These are phyloP conservation scores for Crotalus viridis DNA, from an alignment of 2,113 vertebrate genomes.

Conservation along the genomic window DNA sequence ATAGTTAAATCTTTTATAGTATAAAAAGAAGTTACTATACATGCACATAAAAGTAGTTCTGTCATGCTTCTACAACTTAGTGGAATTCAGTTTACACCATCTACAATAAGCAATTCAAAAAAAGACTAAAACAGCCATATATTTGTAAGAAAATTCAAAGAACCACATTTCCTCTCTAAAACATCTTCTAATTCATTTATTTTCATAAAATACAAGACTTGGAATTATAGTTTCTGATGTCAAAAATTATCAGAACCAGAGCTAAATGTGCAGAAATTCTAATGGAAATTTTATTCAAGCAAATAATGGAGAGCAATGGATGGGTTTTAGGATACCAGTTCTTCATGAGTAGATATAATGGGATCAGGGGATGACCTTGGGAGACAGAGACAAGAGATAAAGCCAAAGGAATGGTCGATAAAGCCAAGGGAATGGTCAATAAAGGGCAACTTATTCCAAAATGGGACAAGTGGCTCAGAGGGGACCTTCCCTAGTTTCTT, in stretches of 20 bases:
- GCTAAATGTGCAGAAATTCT: not conserved
- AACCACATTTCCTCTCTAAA: slow-evolving; percentile 9
- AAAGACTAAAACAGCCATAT: not conserved
- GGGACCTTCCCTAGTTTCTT: not conserved
- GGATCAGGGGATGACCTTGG: not conserved
- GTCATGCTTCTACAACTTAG: slow-evolving; percentile 30
- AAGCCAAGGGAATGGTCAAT: not conserved
- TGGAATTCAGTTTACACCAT: slow-evolving; percentile 22
- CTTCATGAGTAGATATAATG: not conserved
- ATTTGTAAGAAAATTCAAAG: slow-evolving; percentile 1
- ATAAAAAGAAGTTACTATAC: slow-evolving; percentile 36
- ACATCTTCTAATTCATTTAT: slow-evolving; percentile 7
- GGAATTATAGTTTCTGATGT: not conserved
- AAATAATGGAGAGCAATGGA: not conserved
- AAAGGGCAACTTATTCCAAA: not conserved
- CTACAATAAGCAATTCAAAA: slow-evolving; percentile 12
- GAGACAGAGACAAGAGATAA: not conserved
- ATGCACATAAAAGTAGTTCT: slow-evolving; percentile 52
- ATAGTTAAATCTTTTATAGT: slow-evolving; percentile 52
- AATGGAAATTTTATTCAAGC: not conserved
- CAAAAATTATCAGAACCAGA: not conserved
- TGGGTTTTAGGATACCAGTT: no score
- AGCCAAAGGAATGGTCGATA: not conserved
- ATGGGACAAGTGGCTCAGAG: not conserved
- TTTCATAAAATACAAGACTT: slow-evolving; percentile 18